Conservation (phyloP, 2,797 vertebrate genomes). For the Myotis myotis region DNA sequence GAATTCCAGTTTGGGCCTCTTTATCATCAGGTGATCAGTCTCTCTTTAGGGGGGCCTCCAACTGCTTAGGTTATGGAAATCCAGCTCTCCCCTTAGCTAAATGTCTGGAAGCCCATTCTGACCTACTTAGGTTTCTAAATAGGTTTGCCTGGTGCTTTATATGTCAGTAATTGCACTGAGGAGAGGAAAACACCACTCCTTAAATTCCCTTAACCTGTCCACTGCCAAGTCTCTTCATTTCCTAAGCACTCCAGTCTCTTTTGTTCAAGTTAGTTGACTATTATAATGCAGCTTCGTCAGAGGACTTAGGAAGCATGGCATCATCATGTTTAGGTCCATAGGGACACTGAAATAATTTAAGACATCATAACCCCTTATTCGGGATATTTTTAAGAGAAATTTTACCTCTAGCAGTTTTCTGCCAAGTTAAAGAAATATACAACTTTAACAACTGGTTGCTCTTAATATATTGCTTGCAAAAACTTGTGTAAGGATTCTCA, state of each 20-base stretch:
- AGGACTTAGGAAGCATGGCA: conserved; percentile 2
- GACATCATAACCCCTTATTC: background rate
- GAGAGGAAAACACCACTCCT: background rate
- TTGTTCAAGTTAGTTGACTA: background rate
- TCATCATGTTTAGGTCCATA: background rate
- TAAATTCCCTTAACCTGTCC: background rate
- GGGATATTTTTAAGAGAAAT: background rate
- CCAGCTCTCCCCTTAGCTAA: background rate
- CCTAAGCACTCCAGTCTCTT: background rate
- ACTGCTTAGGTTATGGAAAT: background rate
- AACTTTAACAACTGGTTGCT: conserved; percentile 1
- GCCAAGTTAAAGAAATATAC: conserved; percentile 35
- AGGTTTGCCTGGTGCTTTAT: background rate
- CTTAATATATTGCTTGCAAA: conserved; percentile 32
- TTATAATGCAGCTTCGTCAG: background rate
- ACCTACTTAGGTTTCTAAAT: conserved; percentile 55
- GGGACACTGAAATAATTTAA: conserved; percentile 25
- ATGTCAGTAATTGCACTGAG: background rate
- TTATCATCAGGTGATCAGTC: background rate
- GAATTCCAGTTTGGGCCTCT: background rate
- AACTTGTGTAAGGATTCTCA: background rate
- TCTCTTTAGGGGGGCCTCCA: background rate
- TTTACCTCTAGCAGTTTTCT: conserved; percentile 35
- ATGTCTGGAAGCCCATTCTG: background rate
- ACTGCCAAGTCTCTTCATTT: background rate